phyloP scores from a whole-genome alignment of 64 coral and sea anemone species.

The Pocillopora damicornis region DNA sequence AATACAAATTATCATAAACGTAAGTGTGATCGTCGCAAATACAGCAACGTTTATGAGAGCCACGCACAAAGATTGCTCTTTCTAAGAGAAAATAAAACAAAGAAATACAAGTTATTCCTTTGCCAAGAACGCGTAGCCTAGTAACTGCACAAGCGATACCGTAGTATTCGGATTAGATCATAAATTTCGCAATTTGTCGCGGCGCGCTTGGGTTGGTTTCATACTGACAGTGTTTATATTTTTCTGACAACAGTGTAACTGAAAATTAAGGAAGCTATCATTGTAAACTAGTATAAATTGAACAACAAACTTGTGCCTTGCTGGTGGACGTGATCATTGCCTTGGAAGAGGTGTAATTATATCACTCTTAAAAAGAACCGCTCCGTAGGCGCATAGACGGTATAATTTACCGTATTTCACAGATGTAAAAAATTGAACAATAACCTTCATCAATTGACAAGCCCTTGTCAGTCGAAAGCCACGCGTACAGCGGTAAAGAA shows the following conservation, averaged over 20 bases:
- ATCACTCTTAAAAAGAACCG: background rate
- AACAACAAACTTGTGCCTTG: constrained; percentile 31
- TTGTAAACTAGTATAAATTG: background rate
- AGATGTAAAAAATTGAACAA: background rate
- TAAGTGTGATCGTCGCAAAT: background rate
- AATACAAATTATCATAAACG: background rate
- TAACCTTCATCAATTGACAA: too few relatives aligned
- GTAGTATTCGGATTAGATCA: background rate
- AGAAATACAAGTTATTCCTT: background rate
- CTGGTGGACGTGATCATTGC: background rate
- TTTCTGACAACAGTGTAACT: background rate
- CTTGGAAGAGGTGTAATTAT: background rate
- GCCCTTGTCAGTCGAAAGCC: background rate
- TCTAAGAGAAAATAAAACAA: background rate
- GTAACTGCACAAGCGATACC: background rate
- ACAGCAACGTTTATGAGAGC: background rate
- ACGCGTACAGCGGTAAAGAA: background rate
- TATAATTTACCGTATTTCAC: background rate
- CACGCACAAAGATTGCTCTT: background rate
- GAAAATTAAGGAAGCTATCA: background rate
- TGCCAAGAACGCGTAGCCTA: background rate
- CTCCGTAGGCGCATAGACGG: too few relatives aligned
- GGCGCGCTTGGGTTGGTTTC: background rate
- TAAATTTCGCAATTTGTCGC: background rate
- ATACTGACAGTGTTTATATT: background rate